Evolutionary conservation across 2,888 invertebrate species (phyloP), one percentile per base, ranked within the genome.

Genomic region (Eupithecia pulchellata): DNA sequence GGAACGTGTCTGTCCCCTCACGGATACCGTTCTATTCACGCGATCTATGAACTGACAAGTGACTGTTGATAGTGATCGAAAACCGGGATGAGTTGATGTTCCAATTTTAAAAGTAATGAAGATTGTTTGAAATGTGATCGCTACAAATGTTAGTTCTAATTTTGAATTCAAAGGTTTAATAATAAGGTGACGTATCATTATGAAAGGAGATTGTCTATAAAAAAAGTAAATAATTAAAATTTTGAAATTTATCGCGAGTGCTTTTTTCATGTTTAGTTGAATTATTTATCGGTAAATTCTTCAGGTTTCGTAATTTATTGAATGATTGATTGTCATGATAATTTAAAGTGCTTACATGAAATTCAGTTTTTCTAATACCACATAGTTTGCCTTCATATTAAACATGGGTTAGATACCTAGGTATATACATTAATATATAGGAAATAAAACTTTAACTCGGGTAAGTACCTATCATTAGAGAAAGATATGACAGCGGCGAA

Each of bases 1-100:
- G 58, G 34, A 57, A 29, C 27, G 57, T 36, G 20, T 34, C 42
- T 27, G 13, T 87, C 77, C 79, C 84, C 65, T 64, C 27, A 6
- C 11, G 71, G 66, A 74, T 52, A 63, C 72, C 69, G 65, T 60
- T 47, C 11, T 25, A 11, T 25, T 11, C 11, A 71, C 73, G 73
- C 70, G 73, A 61, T 32, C 36, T 64, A 11, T 61, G 52, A 66
- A 66, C 30, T 36, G 30, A 39, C 30, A 70, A 67, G 29, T 29
- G 57, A 29, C 17, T 27, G 55, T 55, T 1, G 27, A 57, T 27
- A 57, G 57, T 57, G 29, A 17, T 29, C 2, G 2, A 29, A 57
- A 29, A 5, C 17, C 14, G 17, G 1, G 57, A 29, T 57, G 11
- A 17, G 6, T 17, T 57, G 8, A 57, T 14, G 57, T 57, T 57